A percentile compares a stretch with the other conserved stretches of the same genome.
Conservation (phyloP, 1,140 invertebrate genomes). For the Leguminivora glycinivorella region DNA sequence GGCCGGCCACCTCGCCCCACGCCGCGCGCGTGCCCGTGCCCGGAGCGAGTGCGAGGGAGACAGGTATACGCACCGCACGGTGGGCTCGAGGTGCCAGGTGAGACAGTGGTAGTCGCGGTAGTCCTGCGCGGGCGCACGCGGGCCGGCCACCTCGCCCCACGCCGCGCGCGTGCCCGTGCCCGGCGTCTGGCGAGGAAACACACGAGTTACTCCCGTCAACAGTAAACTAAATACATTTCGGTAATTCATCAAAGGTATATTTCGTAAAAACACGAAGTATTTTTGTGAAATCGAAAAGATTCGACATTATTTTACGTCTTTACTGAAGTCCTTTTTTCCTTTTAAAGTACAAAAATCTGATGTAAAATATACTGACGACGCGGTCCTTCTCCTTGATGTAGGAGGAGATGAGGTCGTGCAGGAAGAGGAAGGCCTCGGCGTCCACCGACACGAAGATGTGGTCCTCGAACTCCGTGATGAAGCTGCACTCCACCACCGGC, state of each 20-base stretch:
- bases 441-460: conserved; percentile 99
- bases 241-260: no score
- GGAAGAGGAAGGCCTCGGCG: conserved; percentile 98
- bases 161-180: conserved; percentile 34
- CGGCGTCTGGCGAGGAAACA: conserved; percentile 51
- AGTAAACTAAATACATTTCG: no score
- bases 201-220: not conserved
- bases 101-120: conserved; percentile 96
- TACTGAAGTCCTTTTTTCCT: no score
- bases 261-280: no score
- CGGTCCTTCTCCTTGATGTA: conserved; percentile 96
- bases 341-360: no score
- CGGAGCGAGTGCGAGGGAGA: no score
- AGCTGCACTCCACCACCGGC: conserved; percentile 96
- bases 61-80: conserved; percentile 85
- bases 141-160: conserved; percentile 31
- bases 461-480: conserved; percentile 98
- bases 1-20: no score
- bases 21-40: no score
- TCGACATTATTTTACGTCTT: no score
- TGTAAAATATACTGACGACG: conserved; percentile 83
- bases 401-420: conserved; percentile 97
- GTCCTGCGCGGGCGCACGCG: conserved; percentile 80
- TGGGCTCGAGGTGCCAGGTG: conserved; percentile 98
- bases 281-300: no score